Conservation (phyloP, 2,888 invertebrate genomes). For the Leptinotarsa peninsularis region DNA sequence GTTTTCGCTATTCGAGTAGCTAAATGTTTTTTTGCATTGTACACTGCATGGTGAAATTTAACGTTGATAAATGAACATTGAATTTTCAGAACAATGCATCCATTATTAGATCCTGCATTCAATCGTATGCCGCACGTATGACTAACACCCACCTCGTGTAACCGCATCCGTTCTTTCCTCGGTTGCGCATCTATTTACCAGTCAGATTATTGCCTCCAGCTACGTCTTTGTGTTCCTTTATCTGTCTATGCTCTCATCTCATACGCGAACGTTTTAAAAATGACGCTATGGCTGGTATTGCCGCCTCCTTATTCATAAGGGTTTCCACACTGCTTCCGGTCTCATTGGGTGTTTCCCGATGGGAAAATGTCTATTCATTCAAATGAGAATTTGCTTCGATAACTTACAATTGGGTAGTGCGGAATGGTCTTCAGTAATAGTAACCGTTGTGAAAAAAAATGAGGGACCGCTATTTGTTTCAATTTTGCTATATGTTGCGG, state of each 20-base stretch:
- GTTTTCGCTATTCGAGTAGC: too few species aligned
- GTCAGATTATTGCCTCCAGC: constrained; percentile 6
- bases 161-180: not conserved
- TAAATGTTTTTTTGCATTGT: too few species aligned
- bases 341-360: too few species aligned
- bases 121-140: not conserved
- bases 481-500: too few species aligned
- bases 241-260: not conserved
- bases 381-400: too few species aligned
- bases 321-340: not conserved
- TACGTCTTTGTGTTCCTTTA: constrained; percentile 6
- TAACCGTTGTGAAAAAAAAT: too few species aligned
- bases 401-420: too few species aligned
- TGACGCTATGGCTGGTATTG: not conserved
- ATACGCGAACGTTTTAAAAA: not conserved
- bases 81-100: not conserved
- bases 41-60: too few species aligned
- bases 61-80: too few species aligned
- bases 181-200: constrained; percentile 2
- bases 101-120: not conserved
- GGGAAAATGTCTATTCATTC: too few species aligned
- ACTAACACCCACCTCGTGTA: not conserved
- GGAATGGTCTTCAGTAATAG: too few species aligned
- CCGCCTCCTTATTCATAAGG: not conserved
- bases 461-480: too few species aligned